Conservation (phyloP, 1,140 invertebrate species). For the Cydia pomonella region DNA sequence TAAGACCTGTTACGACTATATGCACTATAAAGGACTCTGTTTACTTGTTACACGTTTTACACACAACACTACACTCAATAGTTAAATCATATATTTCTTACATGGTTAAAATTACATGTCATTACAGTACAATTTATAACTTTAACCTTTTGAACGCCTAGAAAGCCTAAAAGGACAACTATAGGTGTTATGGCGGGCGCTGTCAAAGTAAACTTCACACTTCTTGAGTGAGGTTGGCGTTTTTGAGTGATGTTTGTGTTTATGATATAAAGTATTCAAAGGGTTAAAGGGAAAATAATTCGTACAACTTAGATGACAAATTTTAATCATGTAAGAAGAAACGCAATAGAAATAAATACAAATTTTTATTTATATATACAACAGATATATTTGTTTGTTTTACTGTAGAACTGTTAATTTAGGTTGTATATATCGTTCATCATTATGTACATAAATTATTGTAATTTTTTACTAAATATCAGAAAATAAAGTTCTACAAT, state of each 20-base stretch:
- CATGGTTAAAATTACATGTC: background rate
- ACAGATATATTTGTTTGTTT: conserved; percentile 36
- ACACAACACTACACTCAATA: conserved; percentile 15
- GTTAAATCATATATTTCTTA: background rate
- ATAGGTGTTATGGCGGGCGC: too few relatives aligned
- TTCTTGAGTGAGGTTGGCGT: too few relatives aligned
- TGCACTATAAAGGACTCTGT: conserved; percentile 13
- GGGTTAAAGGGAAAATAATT: background rate
- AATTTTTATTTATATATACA: conserved; percentile 33
- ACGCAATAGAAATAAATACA: conserved; percentile 17
- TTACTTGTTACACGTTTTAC: conserved; percentile 17
- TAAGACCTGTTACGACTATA: background rate
- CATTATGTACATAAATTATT: conserved; percentile 72
- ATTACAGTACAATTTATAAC: background rate
- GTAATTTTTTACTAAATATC: conserved; percentile 78
- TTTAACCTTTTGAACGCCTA: too few relatives aligned
- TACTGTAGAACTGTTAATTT: conserved; percentile 58
- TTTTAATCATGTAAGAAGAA: background rate
- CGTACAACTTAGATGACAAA: background rate
- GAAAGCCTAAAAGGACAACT: too few relatives aligned
- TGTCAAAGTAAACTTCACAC: too few relatives aligned
- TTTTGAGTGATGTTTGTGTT: too few relatives aligned
- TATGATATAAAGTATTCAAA: too few relatives aligned
- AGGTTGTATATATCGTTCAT: conserved; percentile 59
- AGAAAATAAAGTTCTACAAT: conserved; percentile 73